Percentiles rank a stretch among this genome's conserved stretches.
Conservation (phyloP, 1,140 invertebrate species). For the Trinorchestia longiramus region DNA sequence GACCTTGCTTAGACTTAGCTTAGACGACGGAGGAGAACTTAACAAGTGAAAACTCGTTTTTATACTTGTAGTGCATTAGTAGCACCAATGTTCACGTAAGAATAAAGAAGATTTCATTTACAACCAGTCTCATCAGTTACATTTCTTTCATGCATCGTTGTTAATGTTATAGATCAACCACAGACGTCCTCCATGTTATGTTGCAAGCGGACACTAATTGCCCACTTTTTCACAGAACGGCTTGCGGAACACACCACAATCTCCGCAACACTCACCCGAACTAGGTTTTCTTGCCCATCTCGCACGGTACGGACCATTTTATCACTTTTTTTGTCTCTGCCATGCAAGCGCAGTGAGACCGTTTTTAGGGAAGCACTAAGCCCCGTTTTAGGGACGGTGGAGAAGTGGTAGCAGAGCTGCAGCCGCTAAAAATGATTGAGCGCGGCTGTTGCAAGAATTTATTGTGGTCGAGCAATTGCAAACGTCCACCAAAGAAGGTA, state of each 20-base stretch:
- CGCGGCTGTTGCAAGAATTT: constrained; percentile 20
- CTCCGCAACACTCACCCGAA: neutral
- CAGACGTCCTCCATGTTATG: neutral
- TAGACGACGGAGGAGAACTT: too few species aligned
- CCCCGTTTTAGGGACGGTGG: neutral
- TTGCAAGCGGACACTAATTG: neutral
- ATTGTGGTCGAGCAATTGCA: constrained; percentile 25
- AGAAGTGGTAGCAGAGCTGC: constrained; percentile 10
- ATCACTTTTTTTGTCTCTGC: neutral
- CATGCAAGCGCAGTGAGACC: neutral
- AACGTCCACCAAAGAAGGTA: constrained; percentile 9
- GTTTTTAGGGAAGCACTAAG: neutral
- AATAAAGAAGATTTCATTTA: neutral
- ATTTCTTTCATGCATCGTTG: neutral
- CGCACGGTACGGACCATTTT: neutral
- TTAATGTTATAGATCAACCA: neutral
- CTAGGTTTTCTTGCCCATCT: neutral
- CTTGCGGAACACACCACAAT: neutral
- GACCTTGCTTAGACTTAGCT: too few species aligned
- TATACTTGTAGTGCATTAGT: neutral
- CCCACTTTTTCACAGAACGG: neutral
- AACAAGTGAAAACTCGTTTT: too few species aligned
- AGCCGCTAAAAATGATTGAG: constrained; percentile 31
- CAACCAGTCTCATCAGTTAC: neutral
- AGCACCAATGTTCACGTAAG: neutral